A percentile compares a stretch with the other conserved stretches of the same genome.
These are phyloP conservation scores for Caenorhabditis auriculariae DNA, from an alignment of 2,888 invertebrate genomes.

Conservation along the genomic window DNA sequence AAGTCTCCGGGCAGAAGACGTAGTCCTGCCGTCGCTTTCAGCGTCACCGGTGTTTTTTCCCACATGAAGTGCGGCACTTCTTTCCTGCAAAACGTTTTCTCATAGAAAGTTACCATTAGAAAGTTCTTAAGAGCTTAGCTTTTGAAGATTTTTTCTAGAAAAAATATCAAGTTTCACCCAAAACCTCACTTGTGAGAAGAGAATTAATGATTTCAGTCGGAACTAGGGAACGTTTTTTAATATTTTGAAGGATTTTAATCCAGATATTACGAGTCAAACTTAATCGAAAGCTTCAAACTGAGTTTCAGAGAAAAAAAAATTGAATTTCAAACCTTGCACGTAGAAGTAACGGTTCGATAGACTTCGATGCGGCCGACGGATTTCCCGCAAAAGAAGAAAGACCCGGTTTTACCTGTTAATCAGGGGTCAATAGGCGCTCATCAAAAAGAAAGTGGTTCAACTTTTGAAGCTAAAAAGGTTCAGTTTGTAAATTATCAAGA, in stretches of 20 bases:
- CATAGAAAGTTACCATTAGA: no score
- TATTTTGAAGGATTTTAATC: no score
- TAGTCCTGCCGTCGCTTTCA: slow-evolving; percentile 91
- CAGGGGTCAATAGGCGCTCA: background rate
- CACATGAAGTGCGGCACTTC: slow-evolving; percentile 79
- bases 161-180: no score
- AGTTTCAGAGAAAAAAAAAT: no score
- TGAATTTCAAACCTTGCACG: slow-evolving; percentile 76
- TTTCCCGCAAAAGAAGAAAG: slow-evolving; percentile 83
- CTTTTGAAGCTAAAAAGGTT: background rate
- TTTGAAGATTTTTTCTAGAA: no score
- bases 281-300: no score
- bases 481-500: no score
- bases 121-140: no score
- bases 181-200: no score
- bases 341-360: slow-evolving; percentile 53
- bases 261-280: no score
- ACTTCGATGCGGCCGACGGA: slow-evolving; percentile 74
- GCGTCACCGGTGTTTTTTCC: slow-evolving; percentile 77
- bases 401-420: slow-evolving; percentile 77
- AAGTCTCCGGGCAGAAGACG: slow-evolving; percentile 74
- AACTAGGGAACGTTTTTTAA: no score
- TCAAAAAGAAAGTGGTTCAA: background rate
- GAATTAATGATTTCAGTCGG: no score
- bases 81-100: slow-evolving; percentile 4